phyloP scores from a whole-genome alignment of 2,888 invertebrate genomes.

The Esperia sulphurella region DNA sequence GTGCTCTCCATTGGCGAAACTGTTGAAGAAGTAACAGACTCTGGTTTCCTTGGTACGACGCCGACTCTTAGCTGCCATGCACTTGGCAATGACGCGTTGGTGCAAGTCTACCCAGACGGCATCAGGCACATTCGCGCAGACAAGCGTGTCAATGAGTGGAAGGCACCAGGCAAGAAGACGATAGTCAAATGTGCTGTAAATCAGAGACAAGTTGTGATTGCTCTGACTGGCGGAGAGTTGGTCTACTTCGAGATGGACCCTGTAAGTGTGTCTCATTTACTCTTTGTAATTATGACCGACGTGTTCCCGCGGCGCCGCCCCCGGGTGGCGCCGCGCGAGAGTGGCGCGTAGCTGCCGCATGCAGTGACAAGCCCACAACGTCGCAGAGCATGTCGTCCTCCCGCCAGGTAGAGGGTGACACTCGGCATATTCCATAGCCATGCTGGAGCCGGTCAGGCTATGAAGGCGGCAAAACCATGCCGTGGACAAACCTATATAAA shows the following conservation, averaged over 20 bases:
- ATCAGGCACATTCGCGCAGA: constrained; percentile 99
- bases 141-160: constrained; percentile 99
- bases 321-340: constrained; percentile 44
- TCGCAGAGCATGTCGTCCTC: constrained; percentile 80
- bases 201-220: constrained; percentile 98
- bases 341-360: constrained; percentile 76
- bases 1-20: constrained; percentile 99
- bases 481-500: constrained; percentile 70
- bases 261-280: constrained; percentile 78
- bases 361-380: constrained; percentile 79
- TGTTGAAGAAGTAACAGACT: constrained; percentile 99
- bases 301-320: constrained; percentile 50
- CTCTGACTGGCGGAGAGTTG: constrained; percentile 97
- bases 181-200: constrained; percentile 99
- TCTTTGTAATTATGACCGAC: constrained; percentile 33
- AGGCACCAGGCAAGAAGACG: constrained; percentile 97
- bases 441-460: constrained; percentile 83
- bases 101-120: constrained; percentile 99
- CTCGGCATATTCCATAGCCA: constrained; percentile 88
- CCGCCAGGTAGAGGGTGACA: constrained; percentile 73
- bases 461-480: constrained; percentile 86
- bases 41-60: constrained; percentile 98
- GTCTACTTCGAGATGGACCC: constrained; percentile 99
- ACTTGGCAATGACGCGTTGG: constrained; percentile 97
- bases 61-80: constrained; percentile 99